These are phyloP conservation scores for Sebastes kiyomatsui DNA, from an alignment of 2,797 vertebrate species.

Conservation along the genomic window DNA sequence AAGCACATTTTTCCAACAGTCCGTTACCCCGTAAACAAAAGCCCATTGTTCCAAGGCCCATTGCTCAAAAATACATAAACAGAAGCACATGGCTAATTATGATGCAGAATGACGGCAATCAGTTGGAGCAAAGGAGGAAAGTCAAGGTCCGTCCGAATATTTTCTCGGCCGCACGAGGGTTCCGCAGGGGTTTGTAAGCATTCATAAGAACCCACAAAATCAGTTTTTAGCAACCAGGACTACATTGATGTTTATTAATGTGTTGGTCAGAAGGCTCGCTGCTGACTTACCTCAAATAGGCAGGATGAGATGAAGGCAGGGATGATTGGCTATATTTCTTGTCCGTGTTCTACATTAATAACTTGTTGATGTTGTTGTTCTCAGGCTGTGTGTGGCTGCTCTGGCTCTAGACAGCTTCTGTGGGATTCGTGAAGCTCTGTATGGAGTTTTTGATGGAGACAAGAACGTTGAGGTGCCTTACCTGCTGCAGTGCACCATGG, in stretches of 20 bases:
- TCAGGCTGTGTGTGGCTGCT: conserved; percentile 94
- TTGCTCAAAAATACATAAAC: too few relatives aligned
- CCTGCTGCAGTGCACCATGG: conserved; percentile 97
- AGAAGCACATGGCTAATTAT: too few relatives aligned
- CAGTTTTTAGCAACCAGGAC: neutral
- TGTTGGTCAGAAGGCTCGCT: neutral
- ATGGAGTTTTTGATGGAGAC: conserved; percentile 96
- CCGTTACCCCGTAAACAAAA: too few relatives aligned
- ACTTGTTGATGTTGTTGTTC: neutral
- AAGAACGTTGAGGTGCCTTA: conserved; percentile 95
- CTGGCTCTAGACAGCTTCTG: conserved; percentile 94
- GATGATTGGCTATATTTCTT: neutral
- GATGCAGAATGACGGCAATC: too few relatives aligned
- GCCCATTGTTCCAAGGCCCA: too few relatives aligned
- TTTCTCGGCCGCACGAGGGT: too few relatives aligned
- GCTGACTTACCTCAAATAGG: neutral
- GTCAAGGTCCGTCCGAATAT: too few relatives aligned
- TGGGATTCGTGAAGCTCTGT: conserved; percentile 92
- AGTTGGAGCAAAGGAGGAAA: too few relatives aligned
- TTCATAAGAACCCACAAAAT: too few relatives aligned
- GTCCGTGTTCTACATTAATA: neutral
- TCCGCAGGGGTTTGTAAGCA: too few relatives aligned
- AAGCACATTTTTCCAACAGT: too few relatives aligned
- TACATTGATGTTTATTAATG: neutral
- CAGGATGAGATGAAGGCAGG: neutral